phyloP scores from a whole-genome alignment of 2,888 invertebrate genomes.

The Lasioglossum marginatum region DNA sequence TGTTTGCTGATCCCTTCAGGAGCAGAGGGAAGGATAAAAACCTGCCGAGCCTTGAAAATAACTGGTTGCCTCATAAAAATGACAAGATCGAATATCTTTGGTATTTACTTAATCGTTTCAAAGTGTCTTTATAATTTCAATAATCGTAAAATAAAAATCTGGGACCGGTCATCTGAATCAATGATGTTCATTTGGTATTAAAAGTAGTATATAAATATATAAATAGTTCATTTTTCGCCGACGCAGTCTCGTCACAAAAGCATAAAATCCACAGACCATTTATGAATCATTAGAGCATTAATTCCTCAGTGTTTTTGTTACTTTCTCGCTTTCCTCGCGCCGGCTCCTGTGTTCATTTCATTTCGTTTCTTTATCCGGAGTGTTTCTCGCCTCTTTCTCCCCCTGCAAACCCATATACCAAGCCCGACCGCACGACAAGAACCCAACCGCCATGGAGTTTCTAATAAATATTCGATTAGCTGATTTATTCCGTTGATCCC shows the following conservation, averaged over 20 bases:
- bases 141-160: too few relatives aligned
- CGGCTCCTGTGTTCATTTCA: not conserved
- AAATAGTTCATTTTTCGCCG: not conserved
- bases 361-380: not conserved
- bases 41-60: too few relatives aligned
- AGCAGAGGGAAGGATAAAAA: too few relatives aligned
- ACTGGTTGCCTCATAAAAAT: too few relatives aligned
- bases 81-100: not conserved
- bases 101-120: not conserved
- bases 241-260: not conserved
- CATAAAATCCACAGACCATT: not conserved
- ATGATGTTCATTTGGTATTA: too few relatives aligned
- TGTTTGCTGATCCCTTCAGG: not conserved
- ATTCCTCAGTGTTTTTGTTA: not conserved
- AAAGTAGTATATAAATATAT: too few relatives aligned
- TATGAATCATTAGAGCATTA: not conserved
- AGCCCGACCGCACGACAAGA: not conserved
- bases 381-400: constrained; percentile 14
- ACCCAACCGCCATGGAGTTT: constrained; percentile 29
- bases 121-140: not conserved
- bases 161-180: too few relatives aligned
- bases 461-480: constrained; percentile 57
- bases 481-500: constrained; percentile 44
- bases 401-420: not conserved
- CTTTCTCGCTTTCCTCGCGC: not conserved